Base-by-base conservation (phyloP, 2,797 vertebrate genomes). In the Melanotaenia maccullochi region DNA sequence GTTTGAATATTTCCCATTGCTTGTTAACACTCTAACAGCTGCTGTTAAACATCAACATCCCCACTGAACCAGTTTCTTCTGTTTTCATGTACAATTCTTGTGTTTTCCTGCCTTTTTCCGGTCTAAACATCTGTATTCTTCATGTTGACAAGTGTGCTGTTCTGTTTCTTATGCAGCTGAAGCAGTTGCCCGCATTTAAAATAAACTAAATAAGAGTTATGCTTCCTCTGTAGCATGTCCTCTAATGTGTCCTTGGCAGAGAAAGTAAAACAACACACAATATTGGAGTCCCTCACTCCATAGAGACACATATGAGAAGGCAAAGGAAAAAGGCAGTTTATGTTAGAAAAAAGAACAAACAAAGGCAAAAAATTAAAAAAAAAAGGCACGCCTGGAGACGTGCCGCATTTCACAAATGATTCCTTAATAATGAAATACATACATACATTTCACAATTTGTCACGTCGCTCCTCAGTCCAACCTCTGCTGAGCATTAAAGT, bases 241-340 rank as follows among this genome's bases (percentile, higher is more conserved):
- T 87, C 85, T 75, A 52, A 74, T 76, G 80, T 87, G 84, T 90
- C 89, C 92, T 91, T 91, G 90, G 88, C 90, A 90, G 86, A 91
- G 59, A 92, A 91, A 85, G 78, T 85, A 88, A 88, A 91, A 90
- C 84, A 60, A 84, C 77, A 81, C 55, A 57, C 51, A 61, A 52
- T 71, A 65, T 65, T 5, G 61, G 58, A 84, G 81, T 84, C 80
- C 71, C 84, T 80, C 69, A 82, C 78, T 83, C 79, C 72, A 51
- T 30, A 82, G 82, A 89, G 79, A 92, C 78, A 54, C 82, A 73
- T 72, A 79, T 87, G 91, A 91, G 81, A 93, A 91, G 89, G 90
- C 90, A 77, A 92, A 84, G 84, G 71, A 91, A 94, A 93, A 93
- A 94, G 92, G 92, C 92, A 93, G 88, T 93, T 88, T 78, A 90